phyloP scores from a whole-genome alignment of 2,888 invertebrate genomes.

The Pollenia labialis region DNA sequence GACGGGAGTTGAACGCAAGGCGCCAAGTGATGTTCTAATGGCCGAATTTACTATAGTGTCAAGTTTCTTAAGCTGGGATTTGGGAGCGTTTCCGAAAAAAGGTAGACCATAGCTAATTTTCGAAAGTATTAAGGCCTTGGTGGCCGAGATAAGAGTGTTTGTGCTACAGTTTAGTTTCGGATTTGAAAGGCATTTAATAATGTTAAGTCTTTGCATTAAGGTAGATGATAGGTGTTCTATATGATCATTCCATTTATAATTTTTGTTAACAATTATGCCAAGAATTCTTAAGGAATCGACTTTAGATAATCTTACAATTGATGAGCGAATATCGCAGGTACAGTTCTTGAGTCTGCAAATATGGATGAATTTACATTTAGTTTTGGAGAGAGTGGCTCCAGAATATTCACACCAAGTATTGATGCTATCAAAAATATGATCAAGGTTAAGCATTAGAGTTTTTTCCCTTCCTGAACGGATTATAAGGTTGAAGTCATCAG shows the following conservation, averaged over 20 bases:
- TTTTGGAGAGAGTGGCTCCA: not conserved
- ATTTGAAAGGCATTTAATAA: not conserved
- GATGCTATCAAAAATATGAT: no score
- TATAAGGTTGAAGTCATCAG: slow-evolving; percentile 69
- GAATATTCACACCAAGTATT: not conserved
- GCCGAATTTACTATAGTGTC: not conserved
- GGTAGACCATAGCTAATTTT: not conserved
- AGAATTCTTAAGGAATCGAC: not conserved
- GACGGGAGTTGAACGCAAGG: not conserved
- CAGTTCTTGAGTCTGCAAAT: not conserved
- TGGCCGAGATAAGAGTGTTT: not conserved
- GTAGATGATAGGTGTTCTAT: not conserved
- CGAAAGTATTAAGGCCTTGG: not conserved
- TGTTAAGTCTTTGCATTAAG: not conserved
- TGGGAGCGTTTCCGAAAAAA: not conserved
- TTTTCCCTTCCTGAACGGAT: slow-evolving; percentile 4
- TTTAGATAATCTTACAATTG: not conserved
- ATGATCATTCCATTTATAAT: not conserved
- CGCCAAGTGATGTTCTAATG: not conserved
- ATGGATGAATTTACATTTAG: not conserved
- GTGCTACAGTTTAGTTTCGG: not conserved
- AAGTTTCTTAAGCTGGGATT: not conserved
- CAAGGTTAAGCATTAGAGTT: not conserved
- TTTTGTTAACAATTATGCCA: not conserved
- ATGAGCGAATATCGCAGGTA: not conserved